Evolutionary conservation across 2,113 vertebrate species (phyloP), one percentile per base, ranked within the genome.

Genomic region (Heterotis niloticus): DNA sequence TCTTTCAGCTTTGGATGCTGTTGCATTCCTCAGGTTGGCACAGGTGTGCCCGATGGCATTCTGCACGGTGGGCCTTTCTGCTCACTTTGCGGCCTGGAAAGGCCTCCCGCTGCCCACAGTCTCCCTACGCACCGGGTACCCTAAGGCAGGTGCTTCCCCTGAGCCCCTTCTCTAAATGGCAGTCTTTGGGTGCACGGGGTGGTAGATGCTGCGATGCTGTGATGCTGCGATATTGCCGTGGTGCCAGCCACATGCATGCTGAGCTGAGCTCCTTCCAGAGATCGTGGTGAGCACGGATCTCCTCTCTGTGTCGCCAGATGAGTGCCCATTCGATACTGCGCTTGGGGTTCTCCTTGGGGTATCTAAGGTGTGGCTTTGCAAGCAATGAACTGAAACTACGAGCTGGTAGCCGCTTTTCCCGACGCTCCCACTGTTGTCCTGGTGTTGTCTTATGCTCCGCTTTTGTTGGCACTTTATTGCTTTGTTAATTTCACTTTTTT

Each of bases 221-320:
- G 75, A 68, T 75, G 52, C 77, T 79, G 59, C 51, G 75, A 68
- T 81, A 69, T 78, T 71, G 71, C 67, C 66, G 72, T 76, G 78
- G 78, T 75, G 64, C 57, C 34, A 29, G 65, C 64, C 71, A 75
- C 60, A 68, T 74, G 78, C 82, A 85, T 64, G 70, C 85, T 83
- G 84, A 64, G 84, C 77, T 28, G 70, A 54, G 59, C 72, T 78
- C 78, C 78, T 54, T 77, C 29, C 71, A 78, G 76, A 81, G 70
- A 16, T 60, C 67, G 71, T 54, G 81, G 75, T 62, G 74, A 5
- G 62, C 51, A 75, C 76, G 79, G 83, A 79, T 74, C 57, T 76
- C 65, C 12, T 79, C 29, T 24, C 75, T 65, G 70, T 60, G 54
- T 26, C 68, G 28, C 76, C 72, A 73, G 81, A 79, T 79, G 75